These are phyloP conservation scores for Agrilus biguttatus DNA, from an alignment of 2,888 invertebrate genomes.

Conservation along the genomic window DNA sequence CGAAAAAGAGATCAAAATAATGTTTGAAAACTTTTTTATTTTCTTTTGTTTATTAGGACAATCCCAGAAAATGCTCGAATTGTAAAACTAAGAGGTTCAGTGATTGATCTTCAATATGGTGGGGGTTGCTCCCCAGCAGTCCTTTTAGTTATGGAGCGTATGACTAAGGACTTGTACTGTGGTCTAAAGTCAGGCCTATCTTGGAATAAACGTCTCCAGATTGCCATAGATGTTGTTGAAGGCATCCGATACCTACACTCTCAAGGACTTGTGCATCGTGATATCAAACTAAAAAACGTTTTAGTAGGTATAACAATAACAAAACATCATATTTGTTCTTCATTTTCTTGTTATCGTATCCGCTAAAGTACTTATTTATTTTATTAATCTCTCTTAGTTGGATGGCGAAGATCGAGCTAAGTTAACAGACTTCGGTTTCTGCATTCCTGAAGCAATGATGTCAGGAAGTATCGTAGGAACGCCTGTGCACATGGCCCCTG, in stretches of 20 bases:
- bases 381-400: constrained; percentile 30
- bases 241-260: constrained; percentile 82
- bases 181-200: constrained; percentile 55
- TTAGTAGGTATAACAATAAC: constrained; percentile 35
- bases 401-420: constrained; percentile 60
- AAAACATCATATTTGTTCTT: background rate
- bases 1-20: background rate
- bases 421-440: constrained; percentile 79
- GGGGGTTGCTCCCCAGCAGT: constrained; percentile 58
- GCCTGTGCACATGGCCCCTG: constrained; percentile 87
- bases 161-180: constrained; percentile 63
- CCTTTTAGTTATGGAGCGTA: constrained; percentile 63
- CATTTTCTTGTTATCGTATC: background rate
- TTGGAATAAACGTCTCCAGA: constrained; percentile 48
- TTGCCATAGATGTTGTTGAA: constrained; percentile 71
- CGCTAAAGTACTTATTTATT: background rate
- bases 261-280: constrained; percentile 75
- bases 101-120: constrained; percentile 64
- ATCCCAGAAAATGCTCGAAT: constrained; percentile 72
- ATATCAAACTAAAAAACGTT: constrained; percentile 83
- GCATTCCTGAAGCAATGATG: constrained; percentile 81
- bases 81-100: constrained; percentile 60
- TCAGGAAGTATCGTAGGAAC: constrained; percentile 79
- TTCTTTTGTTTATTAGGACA: constrained; percentile 37
- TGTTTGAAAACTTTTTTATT: constrained; percentile 1